phyloP scores from a whole-genome alignment of 2,888 invertebrate genomes.

The Leucozona laternaria region DNA sequence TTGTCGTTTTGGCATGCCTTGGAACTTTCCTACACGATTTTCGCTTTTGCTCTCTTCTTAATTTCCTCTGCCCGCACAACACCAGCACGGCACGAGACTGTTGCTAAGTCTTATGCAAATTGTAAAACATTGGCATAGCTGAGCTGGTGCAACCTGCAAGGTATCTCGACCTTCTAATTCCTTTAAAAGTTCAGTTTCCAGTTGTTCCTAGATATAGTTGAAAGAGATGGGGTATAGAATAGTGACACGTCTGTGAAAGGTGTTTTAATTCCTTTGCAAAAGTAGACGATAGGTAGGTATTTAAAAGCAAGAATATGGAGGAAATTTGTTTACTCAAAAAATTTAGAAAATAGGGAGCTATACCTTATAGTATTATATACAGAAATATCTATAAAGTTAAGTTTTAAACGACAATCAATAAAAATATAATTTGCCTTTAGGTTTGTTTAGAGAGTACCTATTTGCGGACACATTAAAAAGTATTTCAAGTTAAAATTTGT shows the following conservation, averaged over 20 bases:
- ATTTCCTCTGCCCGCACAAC: background rate
- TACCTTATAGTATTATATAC: too few relatives aligned
- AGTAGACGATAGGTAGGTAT: slow-evolving; percentile 35
- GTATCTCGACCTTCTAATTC: slow-evolving; percentile 24
- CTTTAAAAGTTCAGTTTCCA: slow-evolving; percentile 17
- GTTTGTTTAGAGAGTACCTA: background rate
- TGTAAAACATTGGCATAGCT: slow-evolving; percentile 41
- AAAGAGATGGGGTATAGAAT: slow-evolving; percentile 8
- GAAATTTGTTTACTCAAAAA: slow-evolving; percentile 34
- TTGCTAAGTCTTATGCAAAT: slow-evolving; percentile 50
- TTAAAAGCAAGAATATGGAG: slow-evolving; percentile 25
- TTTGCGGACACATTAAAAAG: too few relatives aligned
- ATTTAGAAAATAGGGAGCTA: background rate
- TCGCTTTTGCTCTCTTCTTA: background rate
- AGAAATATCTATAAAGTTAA: background rate
- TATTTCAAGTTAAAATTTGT: too few relatives aligned
- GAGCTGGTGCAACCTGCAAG: slow-evolving; percentile 38
- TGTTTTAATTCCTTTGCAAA: slow-evolving; percentile 57
- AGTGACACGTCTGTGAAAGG: slow-evolving; percentile 61
- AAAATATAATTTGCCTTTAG: background rate
- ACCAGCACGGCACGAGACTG: background rate
- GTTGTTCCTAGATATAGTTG: background rate
- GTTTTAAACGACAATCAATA: background rate
- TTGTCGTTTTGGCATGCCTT: slow-evolving; percentile 66
- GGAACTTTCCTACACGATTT: slow-evolving; percentile 56